These are phyloP conservation scores for Balaenoptera acutorostrata DNA, from an alignment of 2,113 vertebrate genomes.

Conservation along the genomic window DNA sequence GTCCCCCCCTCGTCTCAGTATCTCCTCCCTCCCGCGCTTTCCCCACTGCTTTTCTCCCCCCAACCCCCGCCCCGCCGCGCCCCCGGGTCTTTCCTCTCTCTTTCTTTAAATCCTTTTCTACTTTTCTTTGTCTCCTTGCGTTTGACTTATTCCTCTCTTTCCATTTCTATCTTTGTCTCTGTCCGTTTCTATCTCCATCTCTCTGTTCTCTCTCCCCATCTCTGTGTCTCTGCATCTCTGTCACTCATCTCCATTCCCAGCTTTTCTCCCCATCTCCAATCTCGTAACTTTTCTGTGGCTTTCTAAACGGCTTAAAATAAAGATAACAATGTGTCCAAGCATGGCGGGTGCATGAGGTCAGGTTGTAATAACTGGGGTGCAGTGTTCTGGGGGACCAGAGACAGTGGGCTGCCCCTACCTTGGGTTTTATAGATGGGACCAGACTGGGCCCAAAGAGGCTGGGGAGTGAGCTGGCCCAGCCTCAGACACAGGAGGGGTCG, in stretches of 20 bases:
- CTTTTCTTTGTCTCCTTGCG: neutral
- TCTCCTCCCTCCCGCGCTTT: neutral
- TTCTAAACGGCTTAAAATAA: neutral
- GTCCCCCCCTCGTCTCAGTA: neutral
- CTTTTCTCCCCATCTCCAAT: neutral
- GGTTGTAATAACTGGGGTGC: neutral
- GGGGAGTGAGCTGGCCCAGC: neutral
- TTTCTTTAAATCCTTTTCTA: neutral
- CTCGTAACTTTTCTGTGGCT: neutral
- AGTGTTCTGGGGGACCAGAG: neutral
- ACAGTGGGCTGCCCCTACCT: neutral
- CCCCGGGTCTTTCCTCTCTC: neutral
- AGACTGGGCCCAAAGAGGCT: neutral
- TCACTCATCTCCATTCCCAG: neutral
- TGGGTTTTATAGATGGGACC: neutral
- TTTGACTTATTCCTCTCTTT: neutral
- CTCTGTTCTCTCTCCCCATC: too few species aligned
- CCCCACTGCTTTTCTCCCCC: accelerated
- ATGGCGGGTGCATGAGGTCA: neutral
- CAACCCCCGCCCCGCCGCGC: accelerated
- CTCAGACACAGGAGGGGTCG: neutral
- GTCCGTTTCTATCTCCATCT: accelerated
- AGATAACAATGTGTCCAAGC: neutral
- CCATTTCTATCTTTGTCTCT: accelerated
- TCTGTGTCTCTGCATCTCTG: neutral